A percentile compares a stretch with the other conserved stretches of the same genome.
Conservation (phyloP, 2,113 vertebrate genomes). For the Bungarus multicinctus region DNA sequence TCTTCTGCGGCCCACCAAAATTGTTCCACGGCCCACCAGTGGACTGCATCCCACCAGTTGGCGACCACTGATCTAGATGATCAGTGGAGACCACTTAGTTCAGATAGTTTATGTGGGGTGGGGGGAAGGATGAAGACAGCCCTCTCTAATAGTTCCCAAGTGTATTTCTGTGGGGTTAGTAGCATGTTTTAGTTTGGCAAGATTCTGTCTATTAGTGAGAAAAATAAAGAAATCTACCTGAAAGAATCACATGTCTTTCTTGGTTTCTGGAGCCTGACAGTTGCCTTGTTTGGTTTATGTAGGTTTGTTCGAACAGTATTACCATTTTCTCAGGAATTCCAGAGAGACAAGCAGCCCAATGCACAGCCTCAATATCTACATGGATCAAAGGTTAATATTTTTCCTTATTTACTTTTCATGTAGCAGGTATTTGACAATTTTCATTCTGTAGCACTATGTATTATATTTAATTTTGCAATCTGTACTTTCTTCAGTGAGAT, state of each 20-base stretch:
- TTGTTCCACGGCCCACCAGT: too few relatives aligned
- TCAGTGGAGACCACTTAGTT: background rate
- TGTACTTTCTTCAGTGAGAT: background rate
- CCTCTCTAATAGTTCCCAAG: background rate
- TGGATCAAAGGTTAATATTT: conserved; percentile 79
- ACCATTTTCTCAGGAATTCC: conserved; percentile 88
- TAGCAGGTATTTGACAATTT: background rate
- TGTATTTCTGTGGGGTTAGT: background rate
- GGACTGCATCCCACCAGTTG: too few relatives aligned
- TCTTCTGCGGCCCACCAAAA: too few relatives aligned
- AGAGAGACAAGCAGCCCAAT: conserved; percentile 88
- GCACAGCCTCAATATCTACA: conserved; percentile 87
- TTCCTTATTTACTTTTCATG: conserved; percentile 9
- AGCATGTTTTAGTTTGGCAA: background rate
- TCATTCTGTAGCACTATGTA: rapidly evolving
- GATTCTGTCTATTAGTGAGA: background rate
- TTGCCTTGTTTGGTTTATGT: conserved; percentile 21
- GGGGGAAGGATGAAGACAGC: background rate
- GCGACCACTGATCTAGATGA: too few relatives aligned
- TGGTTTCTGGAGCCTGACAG: background rate
- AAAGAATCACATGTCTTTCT: background rate
- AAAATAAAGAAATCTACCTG: background rate
- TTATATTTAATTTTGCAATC: background rate
- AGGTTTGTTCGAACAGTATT: conserved; percentile 87
- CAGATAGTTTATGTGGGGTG: background rate